Evolutionary conservation across 2,888 invertebrate species (phyloP).

Genomic region (Lampropteryx suffumata): DNA sequence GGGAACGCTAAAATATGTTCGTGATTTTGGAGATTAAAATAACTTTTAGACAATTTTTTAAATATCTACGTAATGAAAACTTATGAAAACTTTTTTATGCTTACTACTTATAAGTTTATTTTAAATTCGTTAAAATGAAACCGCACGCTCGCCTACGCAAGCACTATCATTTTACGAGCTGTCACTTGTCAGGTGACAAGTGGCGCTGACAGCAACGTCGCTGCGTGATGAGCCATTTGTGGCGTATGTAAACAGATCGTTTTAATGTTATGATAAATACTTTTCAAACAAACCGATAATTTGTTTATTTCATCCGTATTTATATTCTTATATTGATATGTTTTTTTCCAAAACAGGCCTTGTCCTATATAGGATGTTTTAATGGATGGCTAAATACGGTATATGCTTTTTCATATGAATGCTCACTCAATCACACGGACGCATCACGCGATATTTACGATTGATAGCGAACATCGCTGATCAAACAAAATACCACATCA

Average conservation of each 20-base stretch:
- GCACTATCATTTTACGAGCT: conserved; percentile 26
- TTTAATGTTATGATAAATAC: background rate
- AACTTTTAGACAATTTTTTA: no score
- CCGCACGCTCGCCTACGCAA: conserved; percentile 23
- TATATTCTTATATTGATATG: no score
- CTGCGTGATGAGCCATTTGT: conserved; percentile 10
- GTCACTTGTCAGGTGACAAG: conserved; percentile 30
- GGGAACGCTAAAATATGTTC: conserved; percentile 2
- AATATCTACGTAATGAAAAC: no score
- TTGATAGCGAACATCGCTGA: conserved; percentile 13
- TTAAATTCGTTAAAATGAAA: conserved; percentile 1
- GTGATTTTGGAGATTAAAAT: no score
- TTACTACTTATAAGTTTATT: no score
- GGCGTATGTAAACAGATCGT: conserved; percentile 9
- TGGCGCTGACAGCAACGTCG: conserved; percentile 20
- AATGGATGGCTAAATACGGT: conserved; percentile 1
- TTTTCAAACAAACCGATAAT: no score
- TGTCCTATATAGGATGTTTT: no score
- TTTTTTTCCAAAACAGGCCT: no score
- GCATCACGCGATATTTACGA: conserved; percentile 10
- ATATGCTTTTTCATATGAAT: background rate
- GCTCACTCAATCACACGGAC: conserved; percentile 7
- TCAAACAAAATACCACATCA: conserved; percentile 19
- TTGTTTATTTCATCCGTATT: no score
- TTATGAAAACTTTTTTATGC: no score